Base-by-base conservation (phyloP, 2,888 invertebrate genomes). In the Platycheirus rosarum region DNA sequence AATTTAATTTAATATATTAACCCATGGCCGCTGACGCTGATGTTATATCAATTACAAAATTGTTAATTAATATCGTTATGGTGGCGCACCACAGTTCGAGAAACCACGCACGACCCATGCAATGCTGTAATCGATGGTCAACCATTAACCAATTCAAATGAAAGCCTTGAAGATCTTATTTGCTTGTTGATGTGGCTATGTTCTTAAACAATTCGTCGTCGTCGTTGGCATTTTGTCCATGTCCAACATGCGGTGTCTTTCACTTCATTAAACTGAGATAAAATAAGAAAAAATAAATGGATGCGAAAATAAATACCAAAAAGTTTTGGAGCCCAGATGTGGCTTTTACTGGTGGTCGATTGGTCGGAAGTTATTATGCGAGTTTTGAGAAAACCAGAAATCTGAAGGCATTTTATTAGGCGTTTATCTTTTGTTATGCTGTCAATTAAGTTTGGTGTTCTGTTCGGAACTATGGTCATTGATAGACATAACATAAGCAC, bases 1-100 rank as follows among this genome's bases (percentile, higher is more conserved):
- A n/a, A 42, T n/a, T 23, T 60, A 3, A 60, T 40, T 14, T 40
- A 53, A 51, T 29, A 18, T 53, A 42, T 32, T 66, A 51, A 66
- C 66, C 66, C 29, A 42, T 42, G 66, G 18, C 16, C 49, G 13
- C 35, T 23, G 23, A 23, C n/a, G n/a, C n/a, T 26, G 29, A n/a
- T 51, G 40, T 14, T 9, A 16, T 13, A 51, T 42, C 66, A 42
- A 53, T 49, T 44, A 29, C 66, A n/a, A 9, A 32, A 18, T 42
- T 42, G 6, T 66, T 51, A 53, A 44, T 66, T 51, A 66, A 35
- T 46, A 46, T 18, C 18, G 18, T 14, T 42, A 29, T 16, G 37
- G 37, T 49, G 35, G n/a, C 35, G n/a, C 9, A 11, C 9, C n/a
- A n/a, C 35, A 3, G 23, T 8, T 8, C 29, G 29, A 6, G 8